Evolutionary conservation across 2,888 invertebrate species (phyloP).

Genomic region (Ectropis crepuscularia): DNA sequence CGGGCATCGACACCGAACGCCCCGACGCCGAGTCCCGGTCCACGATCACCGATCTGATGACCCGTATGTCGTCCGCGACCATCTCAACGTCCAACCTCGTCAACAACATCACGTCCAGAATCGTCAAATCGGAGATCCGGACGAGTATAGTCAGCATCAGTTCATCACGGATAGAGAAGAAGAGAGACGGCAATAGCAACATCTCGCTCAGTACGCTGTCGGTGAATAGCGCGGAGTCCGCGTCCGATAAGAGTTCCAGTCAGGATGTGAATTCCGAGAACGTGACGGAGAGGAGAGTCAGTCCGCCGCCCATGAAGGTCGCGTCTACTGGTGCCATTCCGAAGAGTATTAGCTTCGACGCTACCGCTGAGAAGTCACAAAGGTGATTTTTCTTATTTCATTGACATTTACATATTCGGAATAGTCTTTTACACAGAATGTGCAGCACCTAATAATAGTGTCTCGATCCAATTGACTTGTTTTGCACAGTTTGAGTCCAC

Average conservation of each 20-base stretch:
- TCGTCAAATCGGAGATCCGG: slow-evolving; percentile 73
- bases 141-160: slow-evolving; percentile 77
- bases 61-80: slow-evolving; percentile 74
- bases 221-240: slow-evolving; percentile 75
- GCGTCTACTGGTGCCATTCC: slow-evolving; percentile 93
- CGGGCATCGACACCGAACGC: slow-evolving; percentile 68
- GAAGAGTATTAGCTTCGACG: slow-evolving; percentile 96
- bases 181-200: slow-evolving; percentile 65
- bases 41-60: slow-evolving; percentile 73
- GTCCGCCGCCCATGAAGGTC: slow-evolving; percentile 68
- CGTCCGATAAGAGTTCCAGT: slow-evolving; percentile 77
- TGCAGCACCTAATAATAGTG: too few species aligned
- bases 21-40: slow-evolving; percentile 62
- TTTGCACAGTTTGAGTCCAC: too few species aligned
- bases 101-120: slow-evolving; percentile 67
- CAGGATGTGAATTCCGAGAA: slow-evolving; percentile 80
- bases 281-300: slow-evolving; percentile 73
- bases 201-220: slow-evolving; percentile 76
- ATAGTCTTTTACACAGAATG: not conserved
- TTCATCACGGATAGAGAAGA: slow-evolving; percentile 75
- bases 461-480: too few species aligned
- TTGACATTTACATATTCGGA: not conserved
- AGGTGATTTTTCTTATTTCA: slow-evolving; percentile 60
- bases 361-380: slow-evolving; percentile 92
- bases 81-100: slow-evolving; percentile 71